Conservation (phyloP, 1,140 invertebrate genomes). For the Papilio glaucus region DNA sequence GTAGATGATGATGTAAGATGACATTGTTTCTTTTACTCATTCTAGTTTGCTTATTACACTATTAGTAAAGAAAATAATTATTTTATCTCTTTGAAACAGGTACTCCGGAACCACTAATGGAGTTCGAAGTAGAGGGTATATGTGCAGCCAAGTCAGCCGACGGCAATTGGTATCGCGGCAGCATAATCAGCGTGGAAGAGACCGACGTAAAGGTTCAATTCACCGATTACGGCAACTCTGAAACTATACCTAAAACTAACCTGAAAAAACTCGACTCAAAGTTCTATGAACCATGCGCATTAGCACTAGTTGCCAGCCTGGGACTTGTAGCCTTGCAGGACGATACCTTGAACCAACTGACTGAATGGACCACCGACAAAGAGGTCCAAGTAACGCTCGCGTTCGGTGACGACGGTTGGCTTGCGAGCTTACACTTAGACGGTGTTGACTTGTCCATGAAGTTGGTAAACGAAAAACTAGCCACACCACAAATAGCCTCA, state of each 20-base stretch:
- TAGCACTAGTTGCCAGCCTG: conserved; percentile 81
- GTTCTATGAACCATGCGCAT: conserved; percentile 83
- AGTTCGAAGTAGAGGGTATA: conserved; percentile 74
- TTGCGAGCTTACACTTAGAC: conserved; percentile 70
- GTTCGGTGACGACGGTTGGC: conserved; percentile 70
- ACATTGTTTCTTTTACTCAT: no score
- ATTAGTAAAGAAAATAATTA: no score
- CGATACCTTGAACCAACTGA: conserved; percentile 59
- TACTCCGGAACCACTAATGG: conserved; percentile 61
- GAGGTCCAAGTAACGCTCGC: conserved; percentile 72
- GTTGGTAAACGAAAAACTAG: conserved; percentile 74
- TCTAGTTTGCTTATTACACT: no score
- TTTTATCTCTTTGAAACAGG: conserved; percentile 46
- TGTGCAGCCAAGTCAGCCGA: conserved; percentile 86
- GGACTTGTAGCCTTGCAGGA: conserved; percentile 66
- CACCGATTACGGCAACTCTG: conserved; percentile 91
- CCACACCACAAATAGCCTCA: conserved; percentile 55
- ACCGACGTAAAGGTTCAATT: conserved; percentile 86
- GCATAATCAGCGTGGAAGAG: conserved; percentile 79
- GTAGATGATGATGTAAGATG: no score
- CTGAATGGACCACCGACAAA: conserved; percentile 72
- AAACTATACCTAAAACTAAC: conserved; percentile 80
- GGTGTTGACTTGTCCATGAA: conserved; percentile 70
- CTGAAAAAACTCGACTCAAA: conserved; percentile 83
- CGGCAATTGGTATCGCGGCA: conserved; percentile 88